phyloP scores from a whole-genome alignment of 2,113 vertebrate species.

The Cervus canadensis region DNA sequence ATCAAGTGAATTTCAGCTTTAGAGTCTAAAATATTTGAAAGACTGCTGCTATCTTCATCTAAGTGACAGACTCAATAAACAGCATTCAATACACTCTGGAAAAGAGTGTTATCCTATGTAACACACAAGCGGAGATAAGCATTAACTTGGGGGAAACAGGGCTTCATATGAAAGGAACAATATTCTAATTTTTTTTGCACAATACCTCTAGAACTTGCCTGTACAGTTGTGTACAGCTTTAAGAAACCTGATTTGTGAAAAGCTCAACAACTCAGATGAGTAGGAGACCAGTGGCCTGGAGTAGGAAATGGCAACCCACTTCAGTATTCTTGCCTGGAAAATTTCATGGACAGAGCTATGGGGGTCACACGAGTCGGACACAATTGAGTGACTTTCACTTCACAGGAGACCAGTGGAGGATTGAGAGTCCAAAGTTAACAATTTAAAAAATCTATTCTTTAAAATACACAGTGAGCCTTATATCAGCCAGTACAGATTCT shows the following conservation, averaged over 20 bases:
- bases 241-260: not conserved
- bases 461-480: not conserved
- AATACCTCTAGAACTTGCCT: not conserved
- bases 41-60: not conserved
- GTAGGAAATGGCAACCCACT: not conserved
- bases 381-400: not conserved
- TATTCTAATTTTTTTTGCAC: not conserved
- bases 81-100: not conserved
- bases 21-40: slow-evolving; percentile 7
- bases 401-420: not conserved
- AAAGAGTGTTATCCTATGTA: not conserved
- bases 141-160: not conserved
- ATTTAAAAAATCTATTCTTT: not conserved
- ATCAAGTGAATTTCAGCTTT: slow-evolving; percentile 10
- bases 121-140: not conserved
- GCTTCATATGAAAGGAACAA: not conserved
- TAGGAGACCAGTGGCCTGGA: not conserved
- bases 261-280: not conserved
- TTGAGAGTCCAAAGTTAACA: not conserved
- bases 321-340: not conserved
- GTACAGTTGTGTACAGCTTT: not conserved
- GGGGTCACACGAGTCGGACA: not conserved
- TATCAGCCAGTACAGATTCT: not conserved
- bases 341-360: not conserved
- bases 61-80: not conserved